Evolutionary conservation across 2,888 invertebrate genomes (phyloP), one percentile per base, ranked within the genome.

Genomic region (Phyto melanocephala): DNA sequence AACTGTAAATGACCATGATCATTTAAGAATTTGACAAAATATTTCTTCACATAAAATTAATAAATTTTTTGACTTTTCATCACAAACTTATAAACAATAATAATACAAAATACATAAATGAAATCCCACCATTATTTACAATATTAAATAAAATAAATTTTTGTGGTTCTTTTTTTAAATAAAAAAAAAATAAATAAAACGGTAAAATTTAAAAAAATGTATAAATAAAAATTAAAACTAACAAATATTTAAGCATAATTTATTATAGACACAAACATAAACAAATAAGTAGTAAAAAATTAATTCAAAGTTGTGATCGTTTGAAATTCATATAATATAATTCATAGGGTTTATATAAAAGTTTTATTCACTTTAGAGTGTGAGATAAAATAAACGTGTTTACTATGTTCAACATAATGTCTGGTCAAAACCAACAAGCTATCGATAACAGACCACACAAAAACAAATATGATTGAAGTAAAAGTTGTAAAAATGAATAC

Each of bases 41-140:
- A n/a, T n/a, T n/a, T n/a, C n/a, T n/a, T n/a, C n/a, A n/a, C n/a
- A n/a, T n/a, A n/a, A n/a, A n/a, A n/a, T n/a, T n/a, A n/a, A n/a
- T n/a, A 50, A 24, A 15, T 13, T 45, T 42, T 17, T 20, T 11
- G 28, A 5, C 13, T 22, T 28, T 72, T 37, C 52, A 35, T 7
- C 52, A 54, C 20, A 63, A 42, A 45, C 10, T 52, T 52, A 37
- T 63, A 7, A 52, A 52, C 6, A 20, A 45, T 28, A 28, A 65
- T 35, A 63, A 70, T 42, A 15, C 68, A 52, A 65, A 62, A 62
- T n/a, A 87, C 86, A 86, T 86, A 85, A 88, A 87, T 86, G n/a
- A 62, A 70, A 90, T 90, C 90, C 90, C 90, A 90, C 90, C 90
- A 90, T 89, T 88, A 87, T 90, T 90, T 90, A 90, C 89, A 89